Evolutionary conservation across 2,888 invertebrate species (phyloP).

Genomic region (Nipponacmea schrenckii): DNA sequence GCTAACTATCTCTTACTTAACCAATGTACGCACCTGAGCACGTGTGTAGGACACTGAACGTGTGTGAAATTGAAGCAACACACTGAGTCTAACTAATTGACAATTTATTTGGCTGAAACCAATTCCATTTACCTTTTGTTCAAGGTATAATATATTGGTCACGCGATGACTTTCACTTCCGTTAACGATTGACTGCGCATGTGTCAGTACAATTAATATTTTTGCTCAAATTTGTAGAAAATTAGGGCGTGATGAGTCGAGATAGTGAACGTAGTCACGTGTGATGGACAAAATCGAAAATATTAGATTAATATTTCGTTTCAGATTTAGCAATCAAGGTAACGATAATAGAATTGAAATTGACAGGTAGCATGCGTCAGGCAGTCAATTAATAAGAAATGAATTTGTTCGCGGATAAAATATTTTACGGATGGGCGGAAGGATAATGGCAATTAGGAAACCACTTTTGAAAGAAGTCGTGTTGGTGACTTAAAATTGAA

Average conservation of each 20-base stretch:
- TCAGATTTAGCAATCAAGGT: neutral
- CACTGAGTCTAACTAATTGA: neutral
- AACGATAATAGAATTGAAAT: neutral
- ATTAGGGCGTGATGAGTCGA: conserved; percentile 4
- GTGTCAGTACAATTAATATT: conserved; percentile 6
- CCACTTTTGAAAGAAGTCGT: neutral
- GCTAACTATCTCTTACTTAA: neutral
- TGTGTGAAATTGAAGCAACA: neutral
- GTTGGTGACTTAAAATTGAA: neutral
- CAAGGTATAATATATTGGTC: neutral
- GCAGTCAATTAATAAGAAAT: conserved; percentile 1
- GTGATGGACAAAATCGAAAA: neutral
- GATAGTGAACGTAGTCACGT: neutral
- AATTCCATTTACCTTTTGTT: conserved; percentile 6
- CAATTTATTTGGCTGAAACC: conserved; percentile 6
- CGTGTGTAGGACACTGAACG: neutral
- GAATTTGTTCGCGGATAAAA: conserved; percentile 1
- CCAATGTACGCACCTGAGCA: conserved; percentile 3
- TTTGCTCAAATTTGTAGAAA: conserved; percentile 2
- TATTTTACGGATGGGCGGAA: neutral
- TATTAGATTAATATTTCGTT: conserved; percentile 1
- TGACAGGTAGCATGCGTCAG: conserved; percentile 7
- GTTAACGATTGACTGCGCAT: conserved; percentile 2
- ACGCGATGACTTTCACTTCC: conserved; percentile 6
- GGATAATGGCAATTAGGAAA: conserved; percentile 1